Evolutionary conservation across 2,888 invertebrate species (phyloP).

Genomic region (Phyllotreta striolata): DNA sequence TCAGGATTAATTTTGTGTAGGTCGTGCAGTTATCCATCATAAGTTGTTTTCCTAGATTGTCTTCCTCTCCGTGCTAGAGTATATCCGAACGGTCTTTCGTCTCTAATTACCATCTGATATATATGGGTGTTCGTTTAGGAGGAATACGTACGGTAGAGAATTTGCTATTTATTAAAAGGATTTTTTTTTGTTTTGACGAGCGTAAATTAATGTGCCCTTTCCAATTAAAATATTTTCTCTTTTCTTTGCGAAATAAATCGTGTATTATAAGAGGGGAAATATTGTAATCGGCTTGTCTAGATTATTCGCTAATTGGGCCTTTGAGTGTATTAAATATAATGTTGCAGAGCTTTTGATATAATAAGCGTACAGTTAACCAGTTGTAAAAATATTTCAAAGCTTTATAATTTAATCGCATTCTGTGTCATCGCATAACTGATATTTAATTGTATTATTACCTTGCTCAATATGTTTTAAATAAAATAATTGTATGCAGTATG

Average conservation of each 20-base stretch:
- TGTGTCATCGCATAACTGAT: no score
- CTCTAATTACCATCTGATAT: conserved; percentile 32
- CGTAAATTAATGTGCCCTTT: conserved; percentile 23
- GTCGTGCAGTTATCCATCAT: conserved; percentile 11
- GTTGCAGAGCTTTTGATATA: conserved; percentile 2
- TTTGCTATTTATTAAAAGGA: conserved; percentile 27
- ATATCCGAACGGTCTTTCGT: conserved; percentile 22
- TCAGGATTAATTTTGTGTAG: conserved; percentile 6
- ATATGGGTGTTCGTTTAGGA: conserved; percentile 31
- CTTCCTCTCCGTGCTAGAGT: conserved; percentile 15
- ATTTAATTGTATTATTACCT: no score
- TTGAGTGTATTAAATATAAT: neutral
- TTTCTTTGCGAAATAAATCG: conserved; percentile 12
- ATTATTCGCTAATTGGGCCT: conserved; percentile 13
- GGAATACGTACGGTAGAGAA: conserved; percentile 26
- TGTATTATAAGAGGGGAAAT: conserved; percentile 1
- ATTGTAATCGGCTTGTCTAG: conserved; percentile 1
- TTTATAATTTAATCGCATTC: no score
- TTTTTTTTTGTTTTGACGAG: conserved; percentile 17
- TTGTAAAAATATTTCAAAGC: no score
- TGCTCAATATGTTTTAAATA: no score
- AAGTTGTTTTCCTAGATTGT: conserved; percentile 16
- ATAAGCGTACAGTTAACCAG: neutral
- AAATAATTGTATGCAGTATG: no score
- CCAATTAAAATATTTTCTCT: conserved; percentile 19